Evolutionary conservation across 1,140 invertebrate genomes (phyloP), one percentile per base, ranked within the genome.

Genomic region (Zelostemma sp.): DNA sequence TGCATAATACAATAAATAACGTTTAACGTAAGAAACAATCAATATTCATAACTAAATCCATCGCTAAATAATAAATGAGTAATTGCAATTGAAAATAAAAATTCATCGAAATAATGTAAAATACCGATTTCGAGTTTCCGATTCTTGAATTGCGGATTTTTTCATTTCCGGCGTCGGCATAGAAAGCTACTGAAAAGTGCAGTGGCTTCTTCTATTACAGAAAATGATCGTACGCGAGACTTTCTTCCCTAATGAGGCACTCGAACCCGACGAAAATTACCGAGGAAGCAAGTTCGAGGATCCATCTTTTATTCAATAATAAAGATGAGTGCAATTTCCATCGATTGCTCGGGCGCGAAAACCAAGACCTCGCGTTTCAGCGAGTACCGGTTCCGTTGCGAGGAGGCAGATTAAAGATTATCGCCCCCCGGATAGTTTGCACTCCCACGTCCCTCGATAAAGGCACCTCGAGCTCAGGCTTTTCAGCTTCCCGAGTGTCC

Each of bases 151-250:
- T 28, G 25, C 25, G 25, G 3, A 28, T 28, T 28, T 28, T 28
- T n/a, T n/a, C n/a, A n/a, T n/a, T n/a, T n/a, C n/a, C n/a, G n/a
- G n/a, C n/a, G n/a, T n/a, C n/a, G n/a, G n/a, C 3, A 8, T 28
- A 28, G 25, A 28, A 28, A 28, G 25, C 25, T 28, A 28, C n/a
- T 11, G 35, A 12, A 40, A 40, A 12, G 14, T 12, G 11, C 4
- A 4, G 35, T 11, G 5, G 35, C n/a, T 12, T 12, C 35, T 11
- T 40, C 35, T 11, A 11, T 12, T 3, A 15, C 19, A 17, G n/a
- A 19, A 47, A 47, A 47, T 47, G 16, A 45, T 40, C 11, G 35
- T 40, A 40, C 35, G 16, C 15, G 16, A 17, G 41, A 45, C 41
- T 45, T 45, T 45, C 41, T 45, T 14, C 16, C 15, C 17, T 45